Evolutionary conservation across 2,888 invertebrate species (phyloP).

Genomic region (Arrhopalites spinosus): DNA sequence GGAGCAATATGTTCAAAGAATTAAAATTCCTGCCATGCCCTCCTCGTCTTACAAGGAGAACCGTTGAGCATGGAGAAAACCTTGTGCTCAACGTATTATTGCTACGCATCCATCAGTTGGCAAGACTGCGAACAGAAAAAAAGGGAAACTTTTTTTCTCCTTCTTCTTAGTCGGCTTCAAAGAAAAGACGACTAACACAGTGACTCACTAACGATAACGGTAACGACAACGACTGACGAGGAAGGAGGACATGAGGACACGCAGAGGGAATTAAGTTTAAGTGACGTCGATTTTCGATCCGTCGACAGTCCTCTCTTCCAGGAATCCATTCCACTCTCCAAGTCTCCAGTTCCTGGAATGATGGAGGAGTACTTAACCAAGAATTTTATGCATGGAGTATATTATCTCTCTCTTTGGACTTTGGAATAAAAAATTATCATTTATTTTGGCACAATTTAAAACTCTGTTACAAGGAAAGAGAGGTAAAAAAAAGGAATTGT

Average conservation of each 20-base stretch:
- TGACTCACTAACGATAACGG: slow-evolving; percentile 7
- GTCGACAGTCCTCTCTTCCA: not conserved
- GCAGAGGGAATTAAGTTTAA: slow-evolving; percentile 6
- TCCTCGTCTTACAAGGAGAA: not conserved
- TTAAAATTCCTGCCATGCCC: slow-evolving; percentile 38
- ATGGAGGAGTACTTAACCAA: too few relatives aligned
- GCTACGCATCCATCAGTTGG: slow-evolving; percentile 4
- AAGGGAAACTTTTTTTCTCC: not conserved
- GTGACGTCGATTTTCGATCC: slow-evolving; percentile 2
- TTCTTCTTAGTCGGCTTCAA: too few relatives aligned
- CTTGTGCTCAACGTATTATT: too few relatives aligned
- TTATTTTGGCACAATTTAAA: too few relatives aligned
- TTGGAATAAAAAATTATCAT: too few relatives aligned
- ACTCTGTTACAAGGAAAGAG: too few relatives aligned
- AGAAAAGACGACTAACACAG: not conserved
- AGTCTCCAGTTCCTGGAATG: too few relatives aligned
- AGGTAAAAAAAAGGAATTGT: too few relatives aligned
- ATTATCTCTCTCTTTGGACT: too few relatives aligned
- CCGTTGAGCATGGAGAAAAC: not conserved
- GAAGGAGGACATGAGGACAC: not conserved
- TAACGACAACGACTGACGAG: slow-evolving; percentile 8
- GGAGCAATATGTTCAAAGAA: slow-evolving; percentile 36
- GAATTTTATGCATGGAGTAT: too few relatives aligned
- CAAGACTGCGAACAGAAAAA: not conserved
- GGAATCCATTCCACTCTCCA: not conserved